phyloP scores from a whole-genome alignment of 2,888 invertebrate species.

The Eilema caniola region DNA sequence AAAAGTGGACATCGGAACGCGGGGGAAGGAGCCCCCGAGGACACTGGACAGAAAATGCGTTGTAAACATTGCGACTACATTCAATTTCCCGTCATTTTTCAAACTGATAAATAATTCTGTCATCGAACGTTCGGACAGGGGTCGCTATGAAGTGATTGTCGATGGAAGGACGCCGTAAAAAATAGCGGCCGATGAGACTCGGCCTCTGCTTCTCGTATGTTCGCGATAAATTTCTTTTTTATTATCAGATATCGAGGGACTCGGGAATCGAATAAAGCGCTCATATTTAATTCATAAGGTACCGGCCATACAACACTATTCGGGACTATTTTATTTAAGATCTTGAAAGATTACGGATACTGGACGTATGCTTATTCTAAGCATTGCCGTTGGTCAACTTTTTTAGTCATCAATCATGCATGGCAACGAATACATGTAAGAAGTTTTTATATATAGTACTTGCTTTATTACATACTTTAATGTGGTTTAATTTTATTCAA shows the following conservation, averaged over 20 bases:
- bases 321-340: conserved; percentile 85
- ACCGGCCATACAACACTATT: conserved; percentile 85
- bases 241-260: conserved; percentile 87
- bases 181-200: conserved; percentile 82
- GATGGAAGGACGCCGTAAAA: conserved; percentile 84
- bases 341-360: conserved; percentile 80
- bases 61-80: conserved; percentile 88
- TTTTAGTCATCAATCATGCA: conserved; percentile 48
- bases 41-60: conserved; percentile 86
- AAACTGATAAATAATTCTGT: conserved; percentile 88
- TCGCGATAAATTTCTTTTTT: conserved; percentile 87
- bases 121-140: conserved; percentile 86
- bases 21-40: conserved; percentile 86
- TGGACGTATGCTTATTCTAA: conserved; percentile 67
- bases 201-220: conserved; percentile 71
- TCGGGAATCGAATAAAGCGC: conserved; percentile 87
- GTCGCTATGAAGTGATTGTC: conserved; percentile 87
- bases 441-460: not conserved
- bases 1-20: conserved; percentile 87
- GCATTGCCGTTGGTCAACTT: conserved; percentile 57
- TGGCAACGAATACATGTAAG: conserved; percentile 20
- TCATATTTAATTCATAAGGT: conserved; percentile 87
- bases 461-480: not conserved
- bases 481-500: not conserved
- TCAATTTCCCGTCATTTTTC: conserved; percentile 88